A percentile compares a stretch with the other conserved stretches of the same genome.
phyloP scores from a whole-genome alignment of 2,797 vertebrate species.

The Urosaurus nigricauda region DNA sequence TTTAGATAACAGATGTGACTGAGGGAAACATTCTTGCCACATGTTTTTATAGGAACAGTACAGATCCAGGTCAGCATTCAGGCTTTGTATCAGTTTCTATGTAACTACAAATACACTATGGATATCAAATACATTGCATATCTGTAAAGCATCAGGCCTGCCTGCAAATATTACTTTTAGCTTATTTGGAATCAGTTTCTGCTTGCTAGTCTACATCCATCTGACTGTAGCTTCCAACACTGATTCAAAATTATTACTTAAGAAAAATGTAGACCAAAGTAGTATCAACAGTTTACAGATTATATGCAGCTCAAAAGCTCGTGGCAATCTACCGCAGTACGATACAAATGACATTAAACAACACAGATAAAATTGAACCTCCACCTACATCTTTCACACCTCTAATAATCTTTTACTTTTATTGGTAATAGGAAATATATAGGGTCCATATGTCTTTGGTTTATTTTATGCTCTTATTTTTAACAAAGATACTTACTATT shows the following conservation, averaged over 20 bases:
- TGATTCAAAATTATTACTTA: constrained; percentile 1
- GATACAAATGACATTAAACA: neutral
- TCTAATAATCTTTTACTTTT: constrained; percentile 1
- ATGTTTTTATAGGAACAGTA: neutral
- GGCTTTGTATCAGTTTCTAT: neutral
- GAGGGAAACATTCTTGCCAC: neutral
- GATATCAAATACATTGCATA: neutral
- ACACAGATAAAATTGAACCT: neutral
- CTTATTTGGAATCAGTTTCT: neutral
- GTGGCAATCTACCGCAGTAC: neutral
- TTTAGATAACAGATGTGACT: neutral
- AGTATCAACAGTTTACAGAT: neutral
- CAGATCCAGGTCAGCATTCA: neutral
- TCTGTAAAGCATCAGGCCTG: neutral
- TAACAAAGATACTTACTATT: neutral
- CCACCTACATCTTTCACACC: neutral
- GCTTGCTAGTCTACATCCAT: neutral
- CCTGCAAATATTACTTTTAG: neutral
- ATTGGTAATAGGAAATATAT: neutral
- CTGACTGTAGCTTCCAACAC: neutral
- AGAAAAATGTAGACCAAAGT: too few species aligned
- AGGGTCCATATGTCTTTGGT: neutral
- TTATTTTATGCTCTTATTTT: neutral
- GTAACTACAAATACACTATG: neutral
- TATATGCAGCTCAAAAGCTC: neutral